Percentiles rank a stretch among this genome's conserved stretches.
Conservation (phyloP, 2,888 invertebrate species). For the Callyntrura sp. region DNA sequence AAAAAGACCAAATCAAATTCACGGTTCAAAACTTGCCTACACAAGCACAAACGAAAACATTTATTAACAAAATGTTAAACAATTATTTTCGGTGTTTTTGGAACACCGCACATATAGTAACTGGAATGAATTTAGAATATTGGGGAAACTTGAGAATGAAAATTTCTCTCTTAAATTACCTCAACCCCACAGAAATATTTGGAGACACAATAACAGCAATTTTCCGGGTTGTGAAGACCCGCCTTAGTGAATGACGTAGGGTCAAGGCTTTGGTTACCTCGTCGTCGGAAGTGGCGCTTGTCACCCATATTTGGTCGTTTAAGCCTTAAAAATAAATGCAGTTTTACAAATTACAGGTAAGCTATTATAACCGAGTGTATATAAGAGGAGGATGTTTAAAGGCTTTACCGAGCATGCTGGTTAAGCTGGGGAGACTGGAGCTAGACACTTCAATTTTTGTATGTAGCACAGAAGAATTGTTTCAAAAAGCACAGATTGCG, state of each 20-base stretch:
- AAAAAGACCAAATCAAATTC: constrained; percentile 3
- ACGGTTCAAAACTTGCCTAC: not conserved
- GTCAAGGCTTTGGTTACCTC: not conserved
- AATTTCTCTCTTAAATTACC: not conserved
- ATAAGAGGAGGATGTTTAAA: no score
- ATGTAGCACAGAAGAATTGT: no score
- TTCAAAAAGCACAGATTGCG: no score
- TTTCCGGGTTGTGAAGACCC: not conserved
- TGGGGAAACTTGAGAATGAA: no score
- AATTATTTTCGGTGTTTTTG: no score
- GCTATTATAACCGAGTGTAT: no score
- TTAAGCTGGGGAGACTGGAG: no score
- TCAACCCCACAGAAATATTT: not conserved
- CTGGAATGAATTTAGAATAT: no score
- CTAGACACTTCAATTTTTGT: no score
- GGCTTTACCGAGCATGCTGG: no score
- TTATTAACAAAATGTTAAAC: not conserved
- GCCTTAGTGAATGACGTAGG: not conserved
- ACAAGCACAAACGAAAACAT: not conserved
- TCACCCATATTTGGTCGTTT: constrained; percentile 29
- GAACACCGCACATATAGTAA: no score
- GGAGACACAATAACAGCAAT: constrained; percentile 6
- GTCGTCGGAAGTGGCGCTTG: not conserved
- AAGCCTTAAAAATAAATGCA: not conserved
- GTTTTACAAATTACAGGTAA: no score